Base-by-base conservation (phyloP, 2,888 invertebrate species). In the Macrophya annulata region DNA sequence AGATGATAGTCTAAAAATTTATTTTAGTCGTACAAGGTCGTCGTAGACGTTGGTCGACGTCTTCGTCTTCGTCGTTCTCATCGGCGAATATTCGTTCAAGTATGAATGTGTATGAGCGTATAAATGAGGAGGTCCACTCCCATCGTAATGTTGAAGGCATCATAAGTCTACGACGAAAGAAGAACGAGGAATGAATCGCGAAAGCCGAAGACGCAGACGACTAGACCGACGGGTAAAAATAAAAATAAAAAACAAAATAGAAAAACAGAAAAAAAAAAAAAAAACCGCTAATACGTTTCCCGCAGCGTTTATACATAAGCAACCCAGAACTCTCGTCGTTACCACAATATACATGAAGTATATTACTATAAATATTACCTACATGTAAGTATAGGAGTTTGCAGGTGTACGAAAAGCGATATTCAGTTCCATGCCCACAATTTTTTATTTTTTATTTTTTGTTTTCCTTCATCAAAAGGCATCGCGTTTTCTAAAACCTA, bases 1-100 rank as follows among this genome's bases (percentile, higher is more conserved):
- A 55, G 51, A 77, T 77, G 55, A 55, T 55, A 17, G 9, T 77
- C 77, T 31, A 0, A 55, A 77, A 77, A 31, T 77, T 51, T 77
- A 77, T 77, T 77, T 77, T 77, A 8, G 77, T 55, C 31, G 17
- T 45, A 74, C 72, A 45, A 74, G 72, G 72, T 12, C 72, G 72
- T 74, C 72, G 45, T 45, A 31, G 17, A 37, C 71, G 40, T 21
- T 21, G 8, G 62, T 62, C 62, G 25, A 10, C 62, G 48, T 48
- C 48, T 48, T 4, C 48, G 48, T 48, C 48, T 9, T 48, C 48
- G 48, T 48, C 48, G 48, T 48, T 1, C 1, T 48, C 62, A n/a
- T 62, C 62, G 62, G 10, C 62, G 62, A 31, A 31, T 62, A 15
- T 6, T 68, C 15, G 65, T 25, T 37, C 65, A 74, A 5, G 43